Base-by-base conservation (phyloP, 1,140 invertebrate species). In the Lerema accius region DNA sequence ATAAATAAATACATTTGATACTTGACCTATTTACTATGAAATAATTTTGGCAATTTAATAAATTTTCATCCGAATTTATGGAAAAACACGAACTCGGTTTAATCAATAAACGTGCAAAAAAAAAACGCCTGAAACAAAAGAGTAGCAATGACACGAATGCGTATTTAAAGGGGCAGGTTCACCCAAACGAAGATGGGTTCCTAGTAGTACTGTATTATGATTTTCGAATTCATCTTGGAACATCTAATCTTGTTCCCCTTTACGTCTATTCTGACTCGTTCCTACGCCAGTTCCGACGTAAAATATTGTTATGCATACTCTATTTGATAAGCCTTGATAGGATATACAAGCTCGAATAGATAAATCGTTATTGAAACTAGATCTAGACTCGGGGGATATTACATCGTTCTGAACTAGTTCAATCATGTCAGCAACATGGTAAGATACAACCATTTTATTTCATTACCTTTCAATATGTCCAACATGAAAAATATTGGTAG, bases 321-420 rank as follows among this genome's bases (percentile, higher is more conserved):
- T 48, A 59, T 59, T 35, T 48, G 55, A 59, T 59, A 59, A 59
- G 43, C 55, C 48, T 16, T n/a, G 43, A 59, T 48, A 59, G 55
- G 42, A 39, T 51, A 58, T 45, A 46, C 55, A 59, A 59, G 55
- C 28, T 19, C 35, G 49, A 59, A 11, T 59, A 48, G 55, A 48
- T 59, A 59, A 59, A 59, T 59, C 55, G 43, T 46, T 59, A 59
- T 59, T 59, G 55, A 59, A 59, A 59, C 42, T 46, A 17, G 32
- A 59, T 59, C 55, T 48, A 9, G 15, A 48, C 55, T 15, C 55
- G 17, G 10, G 55, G 55, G 55, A 59, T 59, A 46, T 58, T 19
- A 46, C 37, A 53, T 53, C 35, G 50, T 53, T 53, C 55, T 32
- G 56, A 48, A 11, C 28, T 19, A 28, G 45, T 35, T 60, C 58